Evolutionary conservation across 1,140 invertebrate genomes (phyloP).

Genomic region (Drosophila setifemur): DNA sequence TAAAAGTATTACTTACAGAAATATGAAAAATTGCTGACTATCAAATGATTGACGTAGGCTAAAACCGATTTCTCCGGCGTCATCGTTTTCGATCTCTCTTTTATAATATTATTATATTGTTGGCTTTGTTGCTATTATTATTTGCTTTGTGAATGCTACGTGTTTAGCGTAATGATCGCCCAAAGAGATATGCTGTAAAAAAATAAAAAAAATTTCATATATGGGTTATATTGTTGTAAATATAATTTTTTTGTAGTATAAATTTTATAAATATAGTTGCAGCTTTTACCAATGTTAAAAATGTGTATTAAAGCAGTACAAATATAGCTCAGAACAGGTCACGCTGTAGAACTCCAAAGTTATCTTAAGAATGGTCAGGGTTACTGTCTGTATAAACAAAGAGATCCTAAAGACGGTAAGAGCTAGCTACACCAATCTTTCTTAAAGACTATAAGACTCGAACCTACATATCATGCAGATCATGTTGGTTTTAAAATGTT

Average conservation of each 20-base stretch:
- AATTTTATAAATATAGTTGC: conserved; percentile 19
- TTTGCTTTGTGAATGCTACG: conserved; percentile 57
- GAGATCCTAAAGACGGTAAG: too few species aligned
- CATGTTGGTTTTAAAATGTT: too few species aligned
- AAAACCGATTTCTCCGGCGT: conserved; percentile 79
- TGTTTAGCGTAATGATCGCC: conserved; percentile 72
- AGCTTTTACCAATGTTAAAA: too few species aligned
- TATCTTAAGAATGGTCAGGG: too few species aligned
- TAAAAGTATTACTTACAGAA: conserved; percentile 82
- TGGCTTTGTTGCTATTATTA: conserved; percentile 18
- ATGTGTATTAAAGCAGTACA: too few species aligned
- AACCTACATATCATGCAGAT: too few species aligned
- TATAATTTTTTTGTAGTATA: conserved; percentile 1
- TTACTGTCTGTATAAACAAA: too few species aligned
- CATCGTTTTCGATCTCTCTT: conserved; percentile 50
- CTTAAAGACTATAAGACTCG: too few species aligned
- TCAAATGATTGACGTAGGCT: conserved; percentile 79
- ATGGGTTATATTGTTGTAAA: conserved; percentile 10
- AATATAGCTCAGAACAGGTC: too few species aligned
- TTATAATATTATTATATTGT: conserved; percentile 24
- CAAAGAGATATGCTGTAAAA: conserved; percentile 62
- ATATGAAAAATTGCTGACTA: conserved; percentile 82
- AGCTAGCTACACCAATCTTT: too few species aligned
- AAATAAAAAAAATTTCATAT: conserved; percentile 57
- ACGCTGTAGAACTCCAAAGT: too few species aligned